Evolutionary conservation across 2,113 vertebrate species (phyloP), one percentile per base, ranked within the genome.

Genomic region (Peromyscus leucopus): DNA sequence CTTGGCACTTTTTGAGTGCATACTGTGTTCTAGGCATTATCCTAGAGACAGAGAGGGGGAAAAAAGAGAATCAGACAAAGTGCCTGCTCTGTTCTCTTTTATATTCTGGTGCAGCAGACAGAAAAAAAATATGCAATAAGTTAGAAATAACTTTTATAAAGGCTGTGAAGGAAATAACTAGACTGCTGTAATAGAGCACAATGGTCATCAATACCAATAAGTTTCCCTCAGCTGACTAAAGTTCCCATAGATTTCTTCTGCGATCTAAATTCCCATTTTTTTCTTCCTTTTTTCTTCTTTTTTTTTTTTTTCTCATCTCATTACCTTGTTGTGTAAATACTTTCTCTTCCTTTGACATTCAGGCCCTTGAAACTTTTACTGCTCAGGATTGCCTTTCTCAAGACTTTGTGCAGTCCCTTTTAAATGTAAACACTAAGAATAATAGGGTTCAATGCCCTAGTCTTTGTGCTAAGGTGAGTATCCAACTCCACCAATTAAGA

Each of bases 291-390:
- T 24, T 59, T 4, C 15, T 59, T 59, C 16, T 17, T 59, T 13
- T 86, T 86, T 86, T 67, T 16, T 57, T 19, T 86, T 86, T 86
- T 67, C 79, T 28, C 15, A 94, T 92, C 85, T 90, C 24, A 33
- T 90, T 46, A 89, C 8, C 51, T 92, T 21, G 0, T n/a, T 46
- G n/a, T 80, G 17, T 46, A 76, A 90, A 63, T 46, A 42, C 28
- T 69, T 67, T 91, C 46, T n/a, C 1, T 51, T 31, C 28, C 10
- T 55, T 82, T 94, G 28, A 69, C 22, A 71, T 15, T 12, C 24
- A 95, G 4, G 0, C 17, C 15, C 33, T 59, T 28, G 12, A 57
- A 36, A 89, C 19, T 39, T 80, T 89, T 67, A 93, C 36, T 33
- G 22, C 26, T 71, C 24, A 67, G 46, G 8, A 84, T 67, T 46